Conservation (phyloP, 2,888 invertebrate species). For the Gastracanthus pulcherrimus region DNA sequence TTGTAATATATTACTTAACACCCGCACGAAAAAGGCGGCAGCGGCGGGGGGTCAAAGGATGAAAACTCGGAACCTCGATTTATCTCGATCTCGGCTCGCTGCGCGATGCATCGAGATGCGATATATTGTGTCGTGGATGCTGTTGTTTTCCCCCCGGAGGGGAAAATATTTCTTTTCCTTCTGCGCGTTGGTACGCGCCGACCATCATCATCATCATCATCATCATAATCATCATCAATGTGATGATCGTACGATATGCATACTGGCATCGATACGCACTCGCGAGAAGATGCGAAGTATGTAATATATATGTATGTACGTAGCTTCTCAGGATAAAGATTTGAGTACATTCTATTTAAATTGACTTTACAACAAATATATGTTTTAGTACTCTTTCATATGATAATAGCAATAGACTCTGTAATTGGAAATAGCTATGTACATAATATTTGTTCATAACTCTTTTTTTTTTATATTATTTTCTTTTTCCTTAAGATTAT, state of each 20-base stretch:
- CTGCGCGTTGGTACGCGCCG: background rate
- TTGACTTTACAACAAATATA: no score
- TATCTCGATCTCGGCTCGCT: background rate
- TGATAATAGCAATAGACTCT: no score
- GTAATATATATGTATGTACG: background rate
- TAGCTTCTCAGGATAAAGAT: no score
- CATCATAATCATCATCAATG: background rate
- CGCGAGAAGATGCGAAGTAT: no score
- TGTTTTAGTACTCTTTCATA: no score
- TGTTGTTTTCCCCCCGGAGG: background rate
- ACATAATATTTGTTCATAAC: no score
- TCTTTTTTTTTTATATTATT: no score
- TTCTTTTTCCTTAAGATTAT: no score
- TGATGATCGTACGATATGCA: constrained; percentile 11
- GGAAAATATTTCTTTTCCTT: constrained; percentile 18
- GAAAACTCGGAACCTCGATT: background rate
- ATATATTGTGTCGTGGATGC: background rate
- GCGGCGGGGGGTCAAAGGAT: constrained; percentile 58
- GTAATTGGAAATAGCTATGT: no score
- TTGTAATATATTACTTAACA: constrained; percentile 75
- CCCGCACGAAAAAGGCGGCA: constrained; percentile 63
- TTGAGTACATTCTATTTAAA: no score
- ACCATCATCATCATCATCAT: constrained; percentile 10
- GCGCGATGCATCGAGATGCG: background rate
- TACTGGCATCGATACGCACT: background rate